Evolutionary conservation across 2,797 vertebrate genomes (phyloP), one percentile per base, ranked within the genome.

Genomic region (Leptoclinus maculatus): DNA sequence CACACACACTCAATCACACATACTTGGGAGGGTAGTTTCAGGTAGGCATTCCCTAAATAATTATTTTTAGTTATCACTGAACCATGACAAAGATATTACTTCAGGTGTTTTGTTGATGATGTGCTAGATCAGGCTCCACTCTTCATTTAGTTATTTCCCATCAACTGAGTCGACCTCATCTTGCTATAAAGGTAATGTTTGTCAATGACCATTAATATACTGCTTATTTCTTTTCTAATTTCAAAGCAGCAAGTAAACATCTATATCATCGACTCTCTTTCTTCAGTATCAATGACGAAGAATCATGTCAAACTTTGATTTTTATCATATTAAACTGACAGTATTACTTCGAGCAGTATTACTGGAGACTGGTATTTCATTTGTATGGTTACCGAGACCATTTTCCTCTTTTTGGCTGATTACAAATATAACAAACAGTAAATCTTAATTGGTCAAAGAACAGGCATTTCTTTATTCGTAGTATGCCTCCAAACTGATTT

Each of bases 101-200:
- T 74, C 51, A 74, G 70, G 66, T 60, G 59, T 7, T 71, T 79
- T 41, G 76, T 67, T 59, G 69, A 80, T 34, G 29, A 73, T 29
- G 29, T 29, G 29, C 3, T 53, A 39, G 14, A 76, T 76, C 58
- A 68, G 49, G 54, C 68, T 56, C 1, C 39, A 41, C 47, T 71
- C 19, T 29, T 68, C 11, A 78, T 79, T 80, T 68, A 54, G 7
- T 60, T 64, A 56, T 74, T 74, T 60, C 19, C 23, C 45, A 74
- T 43, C 13, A 41, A 62, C 32, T 76, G 25, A 53, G 17, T 71
- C 23, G 2, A 23, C 34, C 29, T 58, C 2, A 0, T 36, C 25
- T 17, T n/a, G 27, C 36, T 67, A 21, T 54, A 21, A 43, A 71
- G 29, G 29, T 32, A 32, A 5, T 32, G 5, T 32, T 6, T 32